Evolutionary conservation across 2,797 vertebrate genomes (phyloP), one percentile per base, ranked within the genome.

Genomic region (Dicrostonyx torquatus): DNA sequence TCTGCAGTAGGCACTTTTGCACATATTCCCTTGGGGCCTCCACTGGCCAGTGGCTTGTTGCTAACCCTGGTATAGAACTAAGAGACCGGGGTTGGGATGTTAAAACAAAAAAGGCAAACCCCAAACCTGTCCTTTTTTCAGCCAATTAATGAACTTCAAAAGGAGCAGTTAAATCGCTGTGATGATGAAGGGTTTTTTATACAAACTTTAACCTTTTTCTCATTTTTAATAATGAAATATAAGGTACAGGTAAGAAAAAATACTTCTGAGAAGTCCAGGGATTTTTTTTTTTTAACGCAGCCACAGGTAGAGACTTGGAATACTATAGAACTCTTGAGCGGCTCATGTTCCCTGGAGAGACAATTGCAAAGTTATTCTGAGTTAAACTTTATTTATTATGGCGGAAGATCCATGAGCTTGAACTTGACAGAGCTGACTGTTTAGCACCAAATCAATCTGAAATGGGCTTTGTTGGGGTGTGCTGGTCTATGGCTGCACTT

Each of bases 181-280:
- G 55, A 64, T 72, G 77, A 60, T 37, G 40, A 77, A 94, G 8
- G 45, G 87, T 18, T 29, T 92, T 40, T 62, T 40, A 66, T 15
- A 48, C 18, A 79, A 90, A 73, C 26, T 87, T 90, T 86, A 79
- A 78, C 29, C 22, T 83, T 86, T 95, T 64, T 58, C 29, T 29
- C 60, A 86, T 43, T 91, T 94, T 87, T 11, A 75, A 50, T 85
- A 90, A 73, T 79, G 88, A 91, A 84, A 78, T 87, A 80, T 76
- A 29, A 92, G 89, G 77, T 45, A 72, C 73, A 89, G 31, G 70
- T 18, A 11, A 80, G 80, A 89, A 94, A 86, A 17, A 60, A 18
- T 55, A 87, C 48, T 14, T 93, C 78, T 75, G 55, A 91, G 66
- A 96, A 95, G 77, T 22, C 68, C 7, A 50, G 62, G 60, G 8